Evolutionary conservation across 2,797 vertebrate species (phyloP), one percentile per base, ranked within the genome.

Genomic region (Dendrocincla tyrannina): DNA sequence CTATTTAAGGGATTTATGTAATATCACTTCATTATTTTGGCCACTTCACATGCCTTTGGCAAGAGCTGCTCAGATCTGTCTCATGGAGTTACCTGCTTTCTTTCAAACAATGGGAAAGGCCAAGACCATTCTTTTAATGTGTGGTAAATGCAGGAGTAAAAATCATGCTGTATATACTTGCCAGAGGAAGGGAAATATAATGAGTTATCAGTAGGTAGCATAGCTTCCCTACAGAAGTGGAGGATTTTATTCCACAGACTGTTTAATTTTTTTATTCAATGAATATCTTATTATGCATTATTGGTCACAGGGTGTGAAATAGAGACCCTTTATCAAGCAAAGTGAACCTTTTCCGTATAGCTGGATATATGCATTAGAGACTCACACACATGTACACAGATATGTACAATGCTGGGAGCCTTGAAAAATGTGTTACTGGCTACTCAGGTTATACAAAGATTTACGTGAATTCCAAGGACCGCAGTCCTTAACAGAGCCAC

Each of bases 361-460:
- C 23, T 56, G 50, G 30, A 13, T 33, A 12, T 47, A 25, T 17
- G 47, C 20, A 16, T 1, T 62, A 15, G 10, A 23, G 13, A 19
- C n/a, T 50, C 46, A 35, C n/a, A 25, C 47, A 15, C 2, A 1
- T n/a, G 25, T n/a, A 24, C 27, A 6, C 27, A 30, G n/a, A 19
- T 8, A 20, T 0, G 1, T 17, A 23, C 8, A 4, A 1, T 25
- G 9, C 28, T 64, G 44, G 18, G 22, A 30, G 33, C 25, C 24
- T 75, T 69, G 27, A 33, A 56, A 60, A 60, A 59, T 17, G 2
- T 11, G 7, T 39, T 28, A 27, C 23, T 69, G 62, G 10, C 50
- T 69, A 8, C 35, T 27, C 30, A 19, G 8, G 15, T 41, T 13
- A 49, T 60, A 33, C 42, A 42, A 32, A 42, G 28, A 33, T 59